Evolutionary conservation across 1,140 invertebrate species (phyloP).

Genomic region (Drosophila kepulauana): DNA sequence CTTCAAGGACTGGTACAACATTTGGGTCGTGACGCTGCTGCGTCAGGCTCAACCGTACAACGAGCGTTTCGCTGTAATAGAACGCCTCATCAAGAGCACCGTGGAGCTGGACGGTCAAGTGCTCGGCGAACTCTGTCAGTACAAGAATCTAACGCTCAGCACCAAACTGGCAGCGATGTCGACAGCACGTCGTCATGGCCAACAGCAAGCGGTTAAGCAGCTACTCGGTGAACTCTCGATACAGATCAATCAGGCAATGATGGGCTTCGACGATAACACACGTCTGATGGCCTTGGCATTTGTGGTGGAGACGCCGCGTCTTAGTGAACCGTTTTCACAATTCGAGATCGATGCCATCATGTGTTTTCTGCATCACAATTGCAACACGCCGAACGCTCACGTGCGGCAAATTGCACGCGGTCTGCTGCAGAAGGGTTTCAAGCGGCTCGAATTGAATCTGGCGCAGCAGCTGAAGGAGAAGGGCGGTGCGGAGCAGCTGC

Average conservation of each 20-base stretch:
- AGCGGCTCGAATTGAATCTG: conserved; percentile 58
- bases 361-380: conserved; percentile 89
- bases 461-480: conserved; percentile 45
- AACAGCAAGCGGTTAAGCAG: conserved; percentile 34
- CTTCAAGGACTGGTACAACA: conserved; percentile 46
- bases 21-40: conserved; percentile 52
- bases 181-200: conserved; percentile 54
- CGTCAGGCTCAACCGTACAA: conserved; percentile 23
- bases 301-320: conserved; percentile 91
- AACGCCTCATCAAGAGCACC: conserved; percentile 61
- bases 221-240: conserved; percentile 34
- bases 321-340: conserved; percentile 88
- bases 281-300: conserved; percentile 88
- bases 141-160: conserved; percentile 45
- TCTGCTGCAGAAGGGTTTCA: conserved; percentile 88
- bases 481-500: too few relatives aligned
- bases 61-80: conserved; percentile 42
- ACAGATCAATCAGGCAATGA: conserved; percentile 44
- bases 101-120: conserved; percentile 57
- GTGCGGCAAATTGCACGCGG: conserved; percentile 87
- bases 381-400: conserved; percentile 89
- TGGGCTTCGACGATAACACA: conserved; percentile 74
- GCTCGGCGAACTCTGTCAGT: conserved; percentile 35
- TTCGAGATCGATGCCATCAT: conserved; percentile 89
- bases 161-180: conserved; percentile 63